Percentiles rank a stretch among this genome's conserved stretches.
Evolutionary conservation across 2,888 invertebrate genomes (phyloP).

Genomic region (Baccha elongata): DNA sequence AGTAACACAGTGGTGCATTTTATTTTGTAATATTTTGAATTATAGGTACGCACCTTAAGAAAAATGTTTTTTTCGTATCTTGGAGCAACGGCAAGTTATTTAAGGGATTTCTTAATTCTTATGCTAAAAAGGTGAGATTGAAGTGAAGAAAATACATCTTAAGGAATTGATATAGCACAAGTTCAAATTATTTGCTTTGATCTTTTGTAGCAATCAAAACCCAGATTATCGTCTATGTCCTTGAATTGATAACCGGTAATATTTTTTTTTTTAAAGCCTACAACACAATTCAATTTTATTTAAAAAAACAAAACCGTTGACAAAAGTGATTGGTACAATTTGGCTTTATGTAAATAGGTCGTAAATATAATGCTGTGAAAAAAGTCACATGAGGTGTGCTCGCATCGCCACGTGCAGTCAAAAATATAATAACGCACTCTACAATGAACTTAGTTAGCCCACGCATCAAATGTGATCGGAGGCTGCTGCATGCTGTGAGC

Average conservation of each 20-base stretch:
- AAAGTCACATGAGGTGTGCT: slow-evolving; percentile 30
- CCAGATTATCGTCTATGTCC: slow-evolving; percentile 21
- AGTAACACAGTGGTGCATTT: too few relatives aligned
- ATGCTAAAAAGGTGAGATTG: too few relatives aligned
- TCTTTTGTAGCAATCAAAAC: slow-evolving; percentile 1
- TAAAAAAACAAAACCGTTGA: slow-evolving; percentile 23
- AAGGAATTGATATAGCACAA: too few relatives aligned
- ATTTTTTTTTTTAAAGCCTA: slow-evolving; percentile 37
- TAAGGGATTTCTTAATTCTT: too few relatives aligned
- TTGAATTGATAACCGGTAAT: slow-evolving; percentile 34
- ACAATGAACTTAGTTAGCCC: slow-evolving; percentile 25
- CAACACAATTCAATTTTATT: neutral
- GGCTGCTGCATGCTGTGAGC: slow-evolving; percentile 46
- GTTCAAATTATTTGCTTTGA: too few relatives aligned
- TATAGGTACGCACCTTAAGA: too few relatives aligned
- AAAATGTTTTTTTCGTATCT: too few relatives aligned
- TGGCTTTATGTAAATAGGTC: slow-evolving; percentile 14
- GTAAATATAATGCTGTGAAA: slow-evolving; percentile 35
- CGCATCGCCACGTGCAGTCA: too few relatives aligned
- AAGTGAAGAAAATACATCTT: too few relatives aligned
- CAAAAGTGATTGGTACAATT: slow-evolving; percentile 10
- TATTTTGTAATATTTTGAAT: too few relatives aligned
- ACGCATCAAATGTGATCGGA: slow-evolving; percentile 44
- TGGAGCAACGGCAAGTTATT: too few relatives aligned
- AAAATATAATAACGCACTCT: slow-evolving; percentile 48